Evolutionary conservation across 2,888 invertebrate genomes (phyloP).

Genomic region (Hemistola chrysoprasaria): DNA sequence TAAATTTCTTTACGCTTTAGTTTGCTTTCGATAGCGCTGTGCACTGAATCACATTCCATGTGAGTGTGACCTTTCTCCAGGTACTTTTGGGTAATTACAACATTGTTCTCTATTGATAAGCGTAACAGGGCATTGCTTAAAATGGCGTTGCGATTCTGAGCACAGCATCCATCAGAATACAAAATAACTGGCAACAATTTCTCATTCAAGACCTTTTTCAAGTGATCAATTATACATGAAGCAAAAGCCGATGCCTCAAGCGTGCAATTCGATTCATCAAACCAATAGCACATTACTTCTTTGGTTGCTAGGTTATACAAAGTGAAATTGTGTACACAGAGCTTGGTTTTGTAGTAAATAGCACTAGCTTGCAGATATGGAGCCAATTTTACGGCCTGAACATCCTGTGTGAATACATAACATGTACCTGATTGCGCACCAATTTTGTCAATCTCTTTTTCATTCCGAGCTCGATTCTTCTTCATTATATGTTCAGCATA

Average conservation of each 20-base stretch:
- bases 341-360: constrained; percentile 36
- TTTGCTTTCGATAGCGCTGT: constrained; percentile 19
- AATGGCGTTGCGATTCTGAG: constrained; percentile 29
- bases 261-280: constrained; percentile 25
- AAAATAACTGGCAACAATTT: constrained; percentile 31
- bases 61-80: constrained; percentile 24
- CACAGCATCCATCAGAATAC: constrained; percentile 30
- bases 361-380: constrained; percentile 35
- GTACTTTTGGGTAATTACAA: constrained; percentile 21
- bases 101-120: constrained; percentile 28
- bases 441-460: constrained; percentile 30
- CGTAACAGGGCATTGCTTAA: constrained; percentile 29
- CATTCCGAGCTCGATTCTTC: constrained; percentile 25
- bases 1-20: constrained; percentile 19
- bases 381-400: constrained; percentile 32
- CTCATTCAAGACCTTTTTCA: constrained; percentile 17
- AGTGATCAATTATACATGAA: constrained; percentile 22
- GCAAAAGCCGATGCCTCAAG: constrained; percentile 28
- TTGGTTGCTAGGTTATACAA: constrained; percentile 22
- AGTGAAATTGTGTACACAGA: constrained; percentile 35
- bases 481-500: constrained; percentile 1
- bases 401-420: constrained; percentile 34
- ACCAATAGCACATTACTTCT: constrained; percentile 31
- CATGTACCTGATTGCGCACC: constrained; percentile 25
- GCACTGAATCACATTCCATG: constrained; percentile 24